phyloP scores from a whole-genome alignment of 2,113 vertebrate genomes.

The Circaetus gallicus region DNA sequence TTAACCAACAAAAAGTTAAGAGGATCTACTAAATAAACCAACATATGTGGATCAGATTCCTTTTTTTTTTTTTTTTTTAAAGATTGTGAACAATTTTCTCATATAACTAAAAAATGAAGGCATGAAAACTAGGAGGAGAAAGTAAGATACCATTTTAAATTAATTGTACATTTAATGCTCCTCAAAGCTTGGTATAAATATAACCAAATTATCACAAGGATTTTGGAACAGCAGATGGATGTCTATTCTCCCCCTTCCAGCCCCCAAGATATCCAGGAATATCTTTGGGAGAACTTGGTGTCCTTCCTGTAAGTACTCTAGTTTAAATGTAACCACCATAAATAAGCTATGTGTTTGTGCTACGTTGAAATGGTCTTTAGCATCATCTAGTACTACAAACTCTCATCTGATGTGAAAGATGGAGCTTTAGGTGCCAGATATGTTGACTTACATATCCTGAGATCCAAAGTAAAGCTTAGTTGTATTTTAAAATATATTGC shows the following conservation, averaged over 20 bases:
- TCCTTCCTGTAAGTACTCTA: background rate
- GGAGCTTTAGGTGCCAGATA: accelerated
- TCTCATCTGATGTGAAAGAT: background rate
- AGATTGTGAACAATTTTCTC: background rate
- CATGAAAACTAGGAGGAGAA: background rate
- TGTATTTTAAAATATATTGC: background rate
- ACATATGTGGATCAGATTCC: background rate
- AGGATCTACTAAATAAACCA: background rate
- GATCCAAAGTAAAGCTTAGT: background rate
- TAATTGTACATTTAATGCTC: background rate
- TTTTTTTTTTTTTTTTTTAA: background rate
- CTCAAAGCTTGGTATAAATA: background rate
- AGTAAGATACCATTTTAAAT: background rate
- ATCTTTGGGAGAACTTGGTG: background rate
- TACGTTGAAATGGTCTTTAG: background rate
- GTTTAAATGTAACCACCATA: background rate
- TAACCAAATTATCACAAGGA: background rate
- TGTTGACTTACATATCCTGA: background rate
- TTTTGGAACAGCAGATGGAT: background rate
- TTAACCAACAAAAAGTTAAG: background rate
- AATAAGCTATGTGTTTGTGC: background rate
- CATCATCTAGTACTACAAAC: background rate
- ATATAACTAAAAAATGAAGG: background rate
- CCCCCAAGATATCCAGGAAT: background rate
- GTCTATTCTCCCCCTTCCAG: background rate